Percentiles rank a stretch among this genome's conserved stretches.
Evolutionary conservation across 2,888 invertebrate species (phyloP).

Genomic region (Leptura quadrifasciata): DNA sequence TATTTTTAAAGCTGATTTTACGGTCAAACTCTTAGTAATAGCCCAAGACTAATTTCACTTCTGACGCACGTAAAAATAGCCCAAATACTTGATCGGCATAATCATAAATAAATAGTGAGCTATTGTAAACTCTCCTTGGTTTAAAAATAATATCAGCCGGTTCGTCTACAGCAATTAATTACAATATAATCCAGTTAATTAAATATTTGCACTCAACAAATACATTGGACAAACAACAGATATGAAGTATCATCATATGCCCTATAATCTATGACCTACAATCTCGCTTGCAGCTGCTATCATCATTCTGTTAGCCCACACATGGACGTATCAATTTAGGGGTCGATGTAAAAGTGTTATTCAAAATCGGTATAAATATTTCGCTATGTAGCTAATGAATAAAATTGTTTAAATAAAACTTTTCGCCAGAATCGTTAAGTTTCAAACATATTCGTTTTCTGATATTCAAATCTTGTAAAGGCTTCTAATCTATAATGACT

Average conservation of each 20-base stretch:
- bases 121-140: slow-evolving; percentile 43
- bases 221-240: slow-evolving; percentile 16
- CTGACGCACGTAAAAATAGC: slow-evolving; percentile 37
- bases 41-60: slow-evolving; percentile 21
- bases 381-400: too few relatives aligned
- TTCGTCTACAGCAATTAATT: neutral
- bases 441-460: too few relatives aligned
- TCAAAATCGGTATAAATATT: too few relatives aligned
- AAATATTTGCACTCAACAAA: slow-evolving; percentile 38
- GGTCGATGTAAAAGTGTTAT: neutral
- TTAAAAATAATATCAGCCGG: slow-evolving; percentile 30
- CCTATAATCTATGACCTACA: slow-evolving; percentile 52
- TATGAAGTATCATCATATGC: slow-evolving; percentile 24
- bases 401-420: too few relatives aligned
- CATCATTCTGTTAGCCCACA: slow-evolving; percentile 23
- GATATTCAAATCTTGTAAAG: too few relatives aligned
- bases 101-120: slow-evolving; percentile 40
- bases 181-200: slow-evolving; percentile 8
- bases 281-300: slow-evolving; percentile 35
- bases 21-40: slow-evolving; percentile 4
- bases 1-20: slow-evolving; percentile 19
- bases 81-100: slow-evolving; percentile 40
- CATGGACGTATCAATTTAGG: neutral
- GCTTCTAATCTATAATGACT: too few relatives aligned
- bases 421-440: too few relatives aligned